Evolutionary conservation across 2,113 vertebrate species (phyloP).

Genomic region (Mirounga angustirostris): DNA sequence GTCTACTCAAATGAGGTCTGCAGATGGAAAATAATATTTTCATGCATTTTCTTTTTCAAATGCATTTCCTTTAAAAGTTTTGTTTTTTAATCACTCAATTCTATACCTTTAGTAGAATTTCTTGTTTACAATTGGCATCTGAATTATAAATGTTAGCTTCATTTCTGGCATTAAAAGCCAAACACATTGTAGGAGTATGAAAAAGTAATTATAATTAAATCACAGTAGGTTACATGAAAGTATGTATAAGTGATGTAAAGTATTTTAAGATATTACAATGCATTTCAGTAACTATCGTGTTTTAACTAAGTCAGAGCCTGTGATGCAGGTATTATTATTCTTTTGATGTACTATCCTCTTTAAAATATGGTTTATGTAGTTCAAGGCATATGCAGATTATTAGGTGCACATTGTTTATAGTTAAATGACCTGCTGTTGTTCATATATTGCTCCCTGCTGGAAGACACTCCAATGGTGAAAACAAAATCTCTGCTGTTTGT

Average conservation of each 20-base stretch:
- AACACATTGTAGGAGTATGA: neutral
- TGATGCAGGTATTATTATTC: constrained; percentile 69
- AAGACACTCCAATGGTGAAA: constrained; percentile 68
- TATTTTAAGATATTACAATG: neutral
- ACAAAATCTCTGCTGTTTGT: constrained; percentile 70
- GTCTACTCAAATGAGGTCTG: neutral
- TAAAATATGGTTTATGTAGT: constrained; percentile 67
- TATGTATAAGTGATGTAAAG: neutral
- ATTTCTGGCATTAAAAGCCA: neutral
- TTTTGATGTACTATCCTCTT: constrained; percentile 49
- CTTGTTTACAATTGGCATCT: neutral
- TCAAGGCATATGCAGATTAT: constrained; percentile 26
- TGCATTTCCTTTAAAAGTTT: neutral
- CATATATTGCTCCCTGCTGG: constrained; percentile 67
- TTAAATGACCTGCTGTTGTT: constrained; percentile 72
- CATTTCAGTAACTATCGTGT: neutral
- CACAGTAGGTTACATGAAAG: neutral
- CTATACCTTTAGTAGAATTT: neutral
- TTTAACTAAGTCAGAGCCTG: constrained; percentile 1
- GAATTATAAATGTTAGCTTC: neutral
- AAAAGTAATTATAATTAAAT: constrained; percentile 22
- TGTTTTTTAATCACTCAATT: neutral
- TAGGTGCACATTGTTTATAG: constrained; percentile 76
- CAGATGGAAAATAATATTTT: neutral
- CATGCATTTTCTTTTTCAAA: neutral